Conservation (phyloP, 1,140 invertebrate genomes). For the Tenebrio molitor region DNA sequence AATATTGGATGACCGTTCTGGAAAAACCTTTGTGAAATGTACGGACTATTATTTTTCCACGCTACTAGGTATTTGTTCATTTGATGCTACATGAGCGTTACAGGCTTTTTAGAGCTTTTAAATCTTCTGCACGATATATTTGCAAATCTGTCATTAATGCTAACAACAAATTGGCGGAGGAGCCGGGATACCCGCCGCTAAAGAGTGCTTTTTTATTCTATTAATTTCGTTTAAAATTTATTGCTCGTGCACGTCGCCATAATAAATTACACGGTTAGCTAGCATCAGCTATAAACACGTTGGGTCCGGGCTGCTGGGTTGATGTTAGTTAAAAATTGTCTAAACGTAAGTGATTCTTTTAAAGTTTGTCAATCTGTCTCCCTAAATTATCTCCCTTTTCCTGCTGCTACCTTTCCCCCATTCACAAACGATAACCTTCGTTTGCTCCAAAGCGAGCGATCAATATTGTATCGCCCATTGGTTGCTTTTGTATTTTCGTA, state of each 20-base stretch:
- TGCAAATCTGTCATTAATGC: neutral
- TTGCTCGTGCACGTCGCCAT: neutral
- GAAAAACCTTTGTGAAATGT: no score
- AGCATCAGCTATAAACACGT: constrained; percentile 16
- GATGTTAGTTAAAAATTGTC: constrained; percentile 34
- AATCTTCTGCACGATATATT: neutral
- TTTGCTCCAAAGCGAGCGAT: constrained; percentile 13
- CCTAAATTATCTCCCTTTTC: constrained; percentile 33
- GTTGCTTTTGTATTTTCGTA: constrained; percentile 36
- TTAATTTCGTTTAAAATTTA: constrained; percentile 26
- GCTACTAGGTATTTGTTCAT: no score
- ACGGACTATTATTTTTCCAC: no score
- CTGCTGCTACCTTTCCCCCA: constrained; percentile 2
- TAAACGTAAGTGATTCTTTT: constrained; percentile 8
- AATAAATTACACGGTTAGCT: constrained; percentile 13
- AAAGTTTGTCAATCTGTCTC: constrained; percentile 35
- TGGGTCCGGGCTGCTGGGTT: neutral
- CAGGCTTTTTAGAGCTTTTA: no score
- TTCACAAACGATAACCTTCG: constrained; percentile 31
- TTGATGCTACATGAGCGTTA: no score
- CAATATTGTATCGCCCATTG: constrained; percentile 35
- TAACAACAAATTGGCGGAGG: constrained; percentile 12
- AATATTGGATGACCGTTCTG: no score
- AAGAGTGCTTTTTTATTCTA: constrained; percentile 26
- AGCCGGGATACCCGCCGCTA: neutral